These are phyloP conservation scores for Paralichthys olivaceus DNA, from an alignment of 2,113 vertebrate species.

Conservation along the genomic window DNA sequence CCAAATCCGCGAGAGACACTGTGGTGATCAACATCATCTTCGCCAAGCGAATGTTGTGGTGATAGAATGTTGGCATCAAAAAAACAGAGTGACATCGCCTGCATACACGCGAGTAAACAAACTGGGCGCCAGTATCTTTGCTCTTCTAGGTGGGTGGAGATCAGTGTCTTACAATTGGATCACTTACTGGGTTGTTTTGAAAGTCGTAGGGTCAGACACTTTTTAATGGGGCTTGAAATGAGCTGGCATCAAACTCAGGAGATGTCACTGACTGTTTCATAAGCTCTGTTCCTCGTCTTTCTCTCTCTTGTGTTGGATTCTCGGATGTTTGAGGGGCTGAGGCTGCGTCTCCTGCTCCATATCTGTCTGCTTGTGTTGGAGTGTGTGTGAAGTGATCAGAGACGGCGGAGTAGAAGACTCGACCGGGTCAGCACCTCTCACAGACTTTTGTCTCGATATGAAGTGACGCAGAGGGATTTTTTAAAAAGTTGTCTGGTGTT, in stretches of 20 bases:
- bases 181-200: not conserved
- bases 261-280: not conserved
- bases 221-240: not conserved
- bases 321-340: not conserved
- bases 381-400: constrained; percentile 26
- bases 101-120: not conserved
- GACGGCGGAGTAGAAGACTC: not conserved
- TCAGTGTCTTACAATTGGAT: not conserved
- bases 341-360: constrained; percentile 52
- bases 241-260: not conserved
- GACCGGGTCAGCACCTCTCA: not conserved
- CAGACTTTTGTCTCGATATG: not conserved
- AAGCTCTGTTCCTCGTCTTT: not conserved
- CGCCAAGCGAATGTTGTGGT: not conserved
- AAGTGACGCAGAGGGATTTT: too few species aligned
- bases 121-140: not conserved
- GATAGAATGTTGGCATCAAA: not conserved
- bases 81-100: not conserved
- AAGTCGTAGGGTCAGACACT: not conserved
- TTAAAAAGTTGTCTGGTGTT: too few species aligned
- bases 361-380: constrained; percentile 59
- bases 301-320: not conserved
- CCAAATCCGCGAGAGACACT: not conserved
- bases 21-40: not conserved
- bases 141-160: not conserved